These are phyloP conservation scores for Chaetophractus vellerosus DNA, from an alignment of 2,797 vertebrate genomes.

Conservation along the genomic window DNA sequence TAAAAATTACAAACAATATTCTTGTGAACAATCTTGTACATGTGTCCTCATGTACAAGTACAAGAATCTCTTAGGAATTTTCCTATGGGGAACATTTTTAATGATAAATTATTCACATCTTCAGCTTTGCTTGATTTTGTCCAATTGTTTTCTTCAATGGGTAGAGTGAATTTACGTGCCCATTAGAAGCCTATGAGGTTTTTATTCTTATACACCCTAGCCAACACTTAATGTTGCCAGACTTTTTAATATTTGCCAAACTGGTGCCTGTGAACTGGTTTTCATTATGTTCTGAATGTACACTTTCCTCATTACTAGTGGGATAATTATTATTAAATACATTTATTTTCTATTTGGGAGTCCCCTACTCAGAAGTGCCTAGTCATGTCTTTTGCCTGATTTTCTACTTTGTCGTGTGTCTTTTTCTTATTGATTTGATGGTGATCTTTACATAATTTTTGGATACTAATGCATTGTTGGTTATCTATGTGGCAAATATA, in stretches of 20 bases:
- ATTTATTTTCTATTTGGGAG: not conserved
- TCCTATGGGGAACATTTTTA: not conserved
- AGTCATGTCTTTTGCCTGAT: not conserved
- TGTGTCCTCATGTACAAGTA: not conserved
- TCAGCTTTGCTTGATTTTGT: not conserved
- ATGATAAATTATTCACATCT: not conserved
- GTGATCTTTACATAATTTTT: not conserved
- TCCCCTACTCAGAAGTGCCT: not conserved
- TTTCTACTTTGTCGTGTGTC: not conserved
- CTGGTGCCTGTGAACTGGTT: not conserved
- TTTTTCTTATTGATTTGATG: conserved; percentile 15
- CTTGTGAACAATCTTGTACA: not conserved
- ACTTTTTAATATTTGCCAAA: not conserved
- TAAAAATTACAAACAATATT: not conserved
- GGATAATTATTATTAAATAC: not conserved
- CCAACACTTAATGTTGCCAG: not conserved
- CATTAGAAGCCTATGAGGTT: not conserved
- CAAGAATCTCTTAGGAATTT: not conserved
- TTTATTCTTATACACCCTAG: not conserved
- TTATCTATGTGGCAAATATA: not conserved
- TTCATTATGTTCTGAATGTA: not conserved
- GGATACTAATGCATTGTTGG: not conserved
- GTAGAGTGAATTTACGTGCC: not conserved
- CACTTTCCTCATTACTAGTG: conserved; percentile 16
- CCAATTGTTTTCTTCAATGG: conserved; percentile 1